Conservation (phyloP, 2,113 vertebrate species). For the Cephalopterus ornatus region DNA sequence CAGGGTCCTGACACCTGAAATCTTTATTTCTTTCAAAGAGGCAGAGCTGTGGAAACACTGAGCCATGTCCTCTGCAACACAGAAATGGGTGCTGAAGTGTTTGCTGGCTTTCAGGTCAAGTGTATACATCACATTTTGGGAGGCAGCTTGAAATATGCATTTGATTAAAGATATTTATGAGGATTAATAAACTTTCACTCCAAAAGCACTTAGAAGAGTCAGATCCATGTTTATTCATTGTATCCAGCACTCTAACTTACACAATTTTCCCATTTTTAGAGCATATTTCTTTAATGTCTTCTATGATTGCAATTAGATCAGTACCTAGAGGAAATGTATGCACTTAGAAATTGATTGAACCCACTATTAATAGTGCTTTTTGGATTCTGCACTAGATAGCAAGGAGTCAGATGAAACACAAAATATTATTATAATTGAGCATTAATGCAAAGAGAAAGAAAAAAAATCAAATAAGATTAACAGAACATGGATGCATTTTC, state of each 20-base stretch:
- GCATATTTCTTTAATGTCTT: constrained; percentile 57
- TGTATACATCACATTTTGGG: background rate
- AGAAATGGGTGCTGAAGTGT: background rate
- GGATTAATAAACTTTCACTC: constrained; percentile 50
- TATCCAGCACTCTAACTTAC: background rate
- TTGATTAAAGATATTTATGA: constrained; percentile 26
- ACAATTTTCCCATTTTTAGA: constrained; percentile 53
- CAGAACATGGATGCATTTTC: background rate
- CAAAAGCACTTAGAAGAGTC: constrained; percentile 43
- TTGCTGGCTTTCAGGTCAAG: background rate
- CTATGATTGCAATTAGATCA: constrained; percentile 71
- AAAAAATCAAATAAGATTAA: constrained; percentile 20
- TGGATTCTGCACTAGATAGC: constrained; percentile 30
- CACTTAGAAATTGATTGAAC: constrained; percentile 64
- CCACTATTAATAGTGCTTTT: constrained; percentile 58
- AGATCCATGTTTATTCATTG: constrained; percentile 57
- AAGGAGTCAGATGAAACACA: constrained; percentile 37
- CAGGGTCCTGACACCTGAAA: background rate
- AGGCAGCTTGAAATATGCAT: background rate
- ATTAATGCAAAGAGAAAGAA: constrained; percentile 43
- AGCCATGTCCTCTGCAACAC: background rate
- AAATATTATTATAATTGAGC: constrained; percentile 52
- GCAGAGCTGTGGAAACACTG: background rate
- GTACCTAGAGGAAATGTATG: constrained; percentile 66
- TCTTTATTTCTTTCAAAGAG: background rate